Percentiles rank a stretch among this genome's conserved stretches.
These are phyloP conservation scores for Hemibagrus guttatus DNA, from an alignment of 2,797 vertebrate genomes.

Conservation along the genomic window DNA sequence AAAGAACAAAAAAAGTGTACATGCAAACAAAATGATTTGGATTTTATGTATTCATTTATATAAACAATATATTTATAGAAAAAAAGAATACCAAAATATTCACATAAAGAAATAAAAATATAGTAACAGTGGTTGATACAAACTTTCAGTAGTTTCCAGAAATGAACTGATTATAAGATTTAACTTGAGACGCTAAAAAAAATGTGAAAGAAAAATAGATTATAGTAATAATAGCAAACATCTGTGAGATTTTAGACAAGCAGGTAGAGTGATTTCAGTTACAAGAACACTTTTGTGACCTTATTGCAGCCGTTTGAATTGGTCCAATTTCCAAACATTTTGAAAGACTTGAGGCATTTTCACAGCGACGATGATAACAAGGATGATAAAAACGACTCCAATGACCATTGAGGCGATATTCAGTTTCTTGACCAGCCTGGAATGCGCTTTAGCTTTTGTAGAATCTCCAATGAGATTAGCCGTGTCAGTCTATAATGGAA, in stretches of 20 bases:
- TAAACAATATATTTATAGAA: background rate
- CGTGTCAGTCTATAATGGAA: conserved; percentile 39
- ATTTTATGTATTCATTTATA: background rate
- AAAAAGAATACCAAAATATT: background rate
- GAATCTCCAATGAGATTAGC: conserved; percentile 44
- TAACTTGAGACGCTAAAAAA: background rate
- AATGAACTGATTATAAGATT: background rate
- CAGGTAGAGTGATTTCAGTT: background rate
- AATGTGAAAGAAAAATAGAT: background rate
- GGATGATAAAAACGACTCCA: conserved; percentile 35
- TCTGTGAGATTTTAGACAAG: background rate
- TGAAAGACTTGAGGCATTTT: no score
- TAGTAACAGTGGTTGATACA: background rate
- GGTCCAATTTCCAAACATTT: no score
- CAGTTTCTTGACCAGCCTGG: conserved; percentile 47
- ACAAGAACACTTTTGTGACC: background rate
- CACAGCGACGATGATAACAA: background rate
- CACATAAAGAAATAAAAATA: background rate
- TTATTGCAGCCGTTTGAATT: background rate
- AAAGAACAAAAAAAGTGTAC: background rate
- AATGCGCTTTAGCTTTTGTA: conserved; percentile 43
- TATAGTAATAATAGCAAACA: background rate
- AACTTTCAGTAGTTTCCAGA: background rate
- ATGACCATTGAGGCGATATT: conserved; percentile 48
- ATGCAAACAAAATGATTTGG: background rate